Evolutionary conservation across 2,797 vertebrate genomes (phyloP).

Genomic region (Premnoplex brunnescens): DNA sequence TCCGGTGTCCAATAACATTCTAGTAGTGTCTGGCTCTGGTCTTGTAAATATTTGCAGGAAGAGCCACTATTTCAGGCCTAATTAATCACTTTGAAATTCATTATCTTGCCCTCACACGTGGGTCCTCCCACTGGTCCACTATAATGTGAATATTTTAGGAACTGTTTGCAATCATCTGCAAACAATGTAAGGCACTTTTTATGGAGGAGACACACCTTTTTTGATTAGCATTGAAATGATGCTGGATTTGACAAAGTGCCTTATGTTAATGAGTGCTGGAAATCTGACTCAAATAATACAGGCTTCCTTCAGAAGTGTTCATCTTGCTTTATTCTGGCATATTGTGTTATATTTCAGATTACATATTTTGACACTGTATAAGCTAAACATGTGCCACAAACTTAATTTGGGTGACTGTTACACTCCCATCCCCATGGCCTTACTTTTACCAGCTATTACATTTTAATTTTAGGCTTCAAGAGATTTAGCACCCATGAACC

Average conservation of each 20-base stretch:
- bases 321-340: not conserved
- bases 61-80: not conserved
- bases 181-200: not conserved
- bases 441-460: too few relatives aligned
- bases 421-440: too few relatives aligned
- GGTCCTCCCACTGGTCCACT: not conserved
- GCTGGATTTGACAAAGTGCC: not conserved
- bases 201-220: not conserved
- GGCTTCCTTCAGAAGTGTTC: not conserved
- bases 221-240: not conserved
- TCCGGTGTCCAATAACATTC: constrained; percentile 5
- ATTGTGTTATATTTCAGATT: not conserved
- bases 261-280: not conserved
- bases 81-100: not conserved
- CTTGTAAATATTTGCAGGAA: constrained; percentile 12
- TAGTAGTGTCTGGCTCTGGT: not conserved
- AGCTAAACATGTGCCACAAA: not conserved
- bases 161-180: not conserved
- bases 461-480: too few relatives aligned
- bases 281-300: not conserved
- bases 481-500: too few relatives aligned
- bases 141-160: not conserved
- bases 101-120: not conserved
- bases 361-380: not conserved
- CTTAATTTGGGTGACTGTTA: not conserved